These are phyloP conservation scores for Leucosticte australis DNA, from an alignment of 2,113 vertebrate genomes.

Conservation along the genomic window DNA sequence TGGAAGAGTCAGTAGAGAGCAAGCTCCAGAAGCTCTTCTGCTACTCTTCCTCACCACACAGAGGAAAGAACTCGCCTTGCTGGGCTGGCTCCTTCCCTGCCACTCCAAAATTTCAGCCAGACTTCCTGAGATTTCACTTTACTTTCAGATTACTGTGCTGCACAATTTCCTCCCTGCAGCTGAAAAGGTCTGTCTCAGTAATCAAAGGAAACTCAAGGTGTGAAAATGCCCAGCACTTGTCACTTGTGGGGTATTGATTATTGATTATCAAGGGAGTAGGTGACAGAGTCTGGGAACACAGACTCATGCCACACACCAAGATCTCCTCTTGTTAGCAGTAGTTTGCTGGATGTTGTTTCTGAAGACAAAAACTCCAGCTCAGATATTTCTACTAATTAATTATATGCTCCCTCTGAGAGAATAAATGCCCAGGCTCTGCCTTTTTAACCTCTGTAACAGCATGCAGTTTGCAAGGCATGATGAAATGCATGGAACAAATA, in stretches of 20 bases:
- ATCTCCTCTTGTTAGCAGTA: neutral
- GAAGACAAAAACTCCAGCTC: neutral
- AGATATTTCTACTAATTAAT: constrained; percentile 3
- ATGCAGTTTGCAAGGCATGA: neutral
- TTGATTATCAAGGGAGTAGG: neutral
- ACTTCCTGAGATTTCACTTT: constrained; percentile 1
- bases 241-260: neutral
- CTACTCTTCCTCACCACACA: accelerated
- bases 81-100: neutral
- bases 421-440: neutral
- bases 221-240: neutral
- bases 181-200: neutral
- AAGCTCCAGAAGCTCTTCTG: neutral
- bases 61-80: neutral
- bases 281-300: neutral
- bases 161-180: neutral
- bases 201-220: neutral
- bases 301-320: neutral
- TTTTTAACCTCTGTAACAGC: neutral
- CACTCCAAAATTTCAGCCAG: neutral
- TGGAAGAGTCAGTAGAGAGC: neutral
- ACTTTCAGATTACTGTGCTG: neutral
- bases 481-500: neutral
- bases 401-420: neutral
- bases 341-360: neutral